Conservation (phyloP, 2,113 vertebrate species). For the Mustelus asterias region DNA sequence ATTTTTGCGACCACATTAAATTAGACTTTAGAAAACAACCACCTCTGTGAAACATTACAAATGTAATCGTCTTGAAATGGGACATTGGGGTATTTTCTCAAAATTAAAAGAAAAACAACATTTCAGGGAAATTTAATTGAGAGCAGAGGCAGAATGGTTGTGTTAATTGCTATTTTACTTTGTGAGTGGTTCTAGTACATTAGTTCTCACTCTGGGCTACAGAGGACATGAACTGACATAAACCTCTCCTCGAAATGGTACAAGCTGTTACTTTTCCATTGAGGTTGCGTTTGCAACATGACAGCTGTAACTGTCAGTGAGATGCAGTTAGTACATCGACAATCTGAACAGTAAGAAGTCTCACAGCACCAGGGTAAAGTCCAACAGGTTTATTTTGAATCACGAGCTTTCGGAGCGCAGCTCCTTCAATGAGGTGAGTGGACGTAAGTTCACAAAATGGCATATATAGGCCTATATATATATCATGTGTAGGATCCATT, state of each 20-base stretch:
- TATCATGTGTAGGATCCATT: too few relatives aligned
- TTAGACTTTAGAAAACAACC: not conserved
- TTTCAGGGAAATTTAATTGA: not conserved
- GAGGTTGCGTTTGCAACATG: not conserved
- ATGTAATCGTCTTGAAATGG: not conserved
- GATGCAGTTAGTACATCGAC: not conserved
- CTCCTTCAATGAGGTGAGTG: too few relatives aligned
- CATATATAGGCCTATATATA: too few relatives aligned
- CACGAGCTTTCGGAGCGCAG: too few relatives aligned
- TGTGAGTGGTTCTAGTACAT: not conserved
- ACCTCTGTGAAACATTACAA: not conserved
- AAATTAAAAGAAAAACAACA: not conserved
- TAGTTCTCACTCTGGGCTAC: not conserved
- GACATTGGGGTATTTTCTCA: conserved; percentile 2
- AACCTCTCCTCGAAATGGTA: not conserved
- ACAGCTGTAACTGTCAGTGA: not conserved
- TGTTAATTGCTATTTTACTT: not conserved
- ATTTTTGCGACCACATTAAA: not conserved
- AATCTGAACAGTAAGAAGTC: not conserved
- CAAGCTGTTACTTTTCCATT: not conserved
- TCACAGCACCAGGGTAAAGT: too few relatives aligned
- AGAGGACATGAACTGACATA: not conserved
- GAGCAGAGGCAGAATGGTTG: not conserved
- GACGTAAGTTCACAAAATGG: too few relatives aligned
- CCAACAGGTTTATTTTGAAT: too few relatives aligned